Base-by-base conservation (phyloP, 1,140 invertebrate genomes). In the Aphidius ervi region DNA sequence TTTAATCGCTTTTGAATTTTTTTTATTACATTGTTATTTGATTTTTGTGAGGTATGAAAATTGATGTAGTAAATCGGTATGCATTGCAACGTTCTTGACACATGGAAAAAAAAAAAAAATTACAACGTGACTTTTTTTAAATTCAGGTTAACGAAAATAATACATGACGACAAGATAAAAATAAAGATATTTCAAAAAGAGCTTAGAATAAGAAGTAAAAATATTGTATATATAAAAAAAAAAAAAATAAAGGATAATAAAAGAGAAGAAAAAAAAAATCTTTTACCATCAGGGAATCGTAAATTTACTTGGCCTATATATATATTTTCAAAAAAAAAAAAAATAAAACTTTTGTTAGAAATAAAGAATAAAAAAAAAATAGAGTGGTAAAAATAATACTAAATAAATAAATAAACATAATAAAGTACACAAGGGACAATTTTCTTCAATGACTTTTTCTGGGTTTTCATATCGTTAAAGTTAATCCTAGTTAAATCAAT, bases 241-340 rank as follows among this genome's bases (percentile, higher is more conserved):
- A 37, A 5, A 5, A 50, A 37, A 50, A 37, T 6, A 43, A 43
- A 43, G 7, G 42, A 8, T 8, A 43, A 43, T 10, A 10, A 7
- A 43, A 23, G 16, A 31, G 6, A 9, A 23, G 3, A 31, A 37
- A 9, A 31, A 9, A 37, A 37, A 5, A 23, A 8, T 37, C 49
- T 46, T 59, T 63, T 66, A 66, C 67, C 63, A 52, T 56, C 63
- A 63, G 63, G 63, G 64, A 63, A 58, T 65, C 64, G 62, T 68
- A 68, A 65, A 68, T 63, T 66, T 62, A 58, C 64, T 31, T 31
- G 23, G 57, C 46, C 23, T 49, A 43, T 6, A 52, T 10, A 10
- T 50, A 40, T 62, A 39, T 57, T 16, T 10, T 7, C 42, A 16
- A n/a, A n/a, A 23, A 54, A n/a, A 54, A 42, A 54, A 41, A 42